Evolutionary conservation across 2,797 vertebrate species (phyloP).

Genomic region (Gobionotothen gibberifrons): DNA sequence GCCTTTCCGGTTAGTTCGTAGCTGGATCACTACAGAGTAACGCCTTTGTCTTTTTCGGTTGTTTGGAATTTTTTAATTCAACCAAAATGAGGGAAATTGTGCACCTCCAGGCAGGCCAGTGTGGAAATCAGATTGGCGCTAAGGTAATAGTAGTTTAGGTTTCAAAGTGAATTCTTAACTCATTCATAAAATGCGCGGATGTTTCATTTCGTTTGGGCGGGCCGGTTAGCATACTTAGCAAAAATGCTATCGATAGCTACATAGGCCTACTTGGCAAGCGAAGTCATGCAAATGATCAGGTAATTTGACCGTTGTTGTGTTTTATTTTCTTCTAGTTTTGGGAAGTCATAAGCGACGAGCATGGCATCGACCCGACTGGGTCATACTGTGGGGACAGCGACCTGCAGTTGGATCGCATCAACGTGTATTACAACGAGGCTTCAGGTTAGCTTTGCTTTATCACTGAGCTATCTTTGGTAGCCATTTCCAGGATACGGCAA

Average conservation of each 20-base stretch:
- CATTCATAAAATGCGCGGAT: neutral
- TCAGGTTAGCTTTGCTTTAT: constrained; percentile 48
- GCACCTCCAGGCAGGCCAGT: constrained; percentile 74
- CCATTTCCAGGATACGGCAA: constrained; percentile 31
- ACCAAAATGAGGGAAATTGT: constrained; percentile 75
- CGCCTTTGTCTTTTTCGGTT: neutral
- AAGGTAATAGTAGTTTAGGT: constrained; percentile 45
- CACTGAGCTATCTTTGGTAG: neutral
- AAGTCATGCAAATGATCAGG: neutral
- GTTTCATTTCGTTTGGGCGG: constrained; percentile 42
- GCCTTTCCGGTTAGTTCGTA: constrained; percentile 39
- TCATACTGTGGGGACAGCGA: constrained; percentile 73
- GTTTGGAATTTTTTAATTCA: neutral
- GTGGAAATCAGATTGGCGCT: constrained; percentile 76
- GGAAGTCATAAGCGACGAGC: constrained; percentile 78
- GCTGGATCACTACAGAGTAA: neutral
- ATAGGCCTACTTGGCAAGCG: fast-evolving
- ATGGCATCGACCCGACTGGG: constrained; percentile 77
- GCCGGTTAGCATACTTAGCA: constrained; percentile 37
- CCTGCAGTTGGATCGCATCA: constrained; percentile 77
- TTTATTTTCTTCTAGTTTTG: constrained; percentile 5
- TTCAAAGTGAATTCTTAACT: neutral
- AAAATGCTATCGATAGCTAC: constrained; percentile 15
- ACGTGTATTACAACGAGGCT: constrained; percentile 79
- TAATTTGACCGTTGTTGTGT: neutral